phyloP scores from a whole-genome alignment of 2,888 invertebrate species.

The Ormyrus labotus region DNA sequence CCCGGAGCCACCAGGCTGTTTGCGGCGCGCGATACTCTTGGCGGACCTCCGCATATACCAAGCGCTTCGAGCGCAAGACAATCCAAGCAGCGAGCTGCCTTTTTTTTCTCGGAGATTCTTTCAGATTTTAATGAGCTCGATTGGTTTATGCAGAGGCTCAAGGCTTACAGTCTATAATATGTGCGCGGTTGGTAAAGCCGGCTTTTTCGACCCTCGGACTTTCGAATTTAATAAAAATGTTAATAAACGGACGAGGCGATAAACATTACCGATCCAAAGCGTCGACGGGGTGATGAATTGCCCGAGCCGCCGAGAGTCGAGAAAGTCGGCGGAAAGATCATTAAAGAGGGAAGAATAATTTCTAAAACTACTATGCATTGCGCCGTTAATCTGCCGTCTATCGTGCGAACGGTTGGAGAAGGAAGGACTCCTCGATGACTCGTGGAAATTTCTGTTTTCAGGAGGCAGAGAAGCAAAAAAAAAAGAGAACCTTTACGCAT shows the following conservation, averaged over 20 bases:
- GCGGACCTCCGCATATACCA: no score
- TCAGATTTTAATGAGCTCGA: no score
- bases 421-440: slow-evolving; percentile 59
- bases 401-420: slow-evolving; percentile 63
- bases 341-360: slow-evolving; percentile 56
- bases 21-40: no score
- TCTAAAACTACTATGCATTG: slow-evolving; percentile 55
- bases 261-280: slow-evolving; percentile 21
- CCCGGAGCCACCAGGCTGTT: no score
- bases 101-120: no score
- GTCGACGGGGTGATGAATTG: slow-evolving; percentile 37
- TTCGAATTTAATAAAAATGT: not conserved
- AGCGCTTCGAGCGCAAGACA: no score
- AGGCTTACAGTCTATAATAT: not conserved
- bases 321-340: slow-evolving; percentile 53
- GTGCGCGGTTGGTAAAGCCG: not conserved
- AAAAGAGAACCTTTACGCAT: slow-evolving; percentile 46
- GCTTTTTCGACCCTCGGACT: slow-evolving; percentile 39
- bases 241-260: not conserved
- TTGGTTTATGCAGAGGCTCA: no score
- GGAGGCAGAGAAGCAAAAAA: slow-evolving; percentile 9
- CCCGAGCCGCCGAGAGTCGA: slow-evolving; percentile 35
- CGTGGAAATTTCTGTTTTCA: slow-evolving; percentile 40
- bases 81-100: no score
- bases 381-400: slow-evolving; percentile 57